Evolutionary conservation across 2,113 vertebrate species (phyloP), one percentile per base, ranked within the genome.

Genomic region (Eublepharis macularius): DNA sequence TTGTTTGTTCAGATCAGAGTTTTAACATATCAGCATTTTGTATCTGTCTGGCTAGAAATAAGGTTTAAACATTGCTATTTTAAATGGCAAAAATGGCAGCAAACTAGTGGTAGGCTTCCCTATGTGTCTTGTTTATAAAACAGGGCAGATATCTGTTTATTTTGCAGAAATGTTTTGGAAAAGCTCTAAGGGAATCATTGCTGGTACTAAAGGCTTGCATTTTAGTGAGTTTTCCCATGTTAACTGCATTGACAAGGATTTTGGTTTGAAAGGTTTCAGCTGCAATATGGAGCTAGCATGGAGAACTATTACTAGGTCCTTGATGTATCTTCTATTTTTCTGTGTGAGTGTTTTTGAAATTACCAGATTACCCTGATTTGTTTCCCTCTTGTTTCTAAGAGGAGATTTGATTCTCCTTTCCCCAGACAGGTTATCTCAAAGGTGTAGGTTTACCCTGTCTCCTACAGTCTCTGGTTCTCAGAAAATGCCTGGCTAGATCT

Each of bases 11-110:
- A 36, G 65, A 86, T 39, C 1, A 77, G 73, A 86, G 87, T 36
- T 34, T 54, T 54, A 0, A 76, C 19, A 87, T 89, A 68, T 47
- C 85, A 88, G 39, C 11, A 54, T 91, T 88, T 91, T 87, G 41
- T 41, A 69, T 78, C 32, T 54, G 11, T 41, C 24, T 51, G 19
- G 63, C 24, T 69, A n/a, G 66, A 72, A 65, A 24, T 63, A 72
- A 17, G 34, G 43, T 63, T 72, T 21, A 77, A 63, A 51, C 24
- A 63, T 77, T 63, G 57, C 16, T 77, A 41, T 78, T 72, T 65
- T 47, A 79, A 80, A 32, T n/a, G n/a, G n/a, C n/a, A n/a, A n/a
- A n/a, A n/a, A n/a, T n/a, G 10, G 43, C 32, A 49, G 45, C 39
- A 41, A 43, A 51, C 26, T 73, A 60, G 24, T 82, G 24, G n/a